Evolutionary conservation across 2,888 invertebrate species (phyloP), one percentile per base, ranked within the genome.

Genomic region (Teleiodes luculella): DNA sequence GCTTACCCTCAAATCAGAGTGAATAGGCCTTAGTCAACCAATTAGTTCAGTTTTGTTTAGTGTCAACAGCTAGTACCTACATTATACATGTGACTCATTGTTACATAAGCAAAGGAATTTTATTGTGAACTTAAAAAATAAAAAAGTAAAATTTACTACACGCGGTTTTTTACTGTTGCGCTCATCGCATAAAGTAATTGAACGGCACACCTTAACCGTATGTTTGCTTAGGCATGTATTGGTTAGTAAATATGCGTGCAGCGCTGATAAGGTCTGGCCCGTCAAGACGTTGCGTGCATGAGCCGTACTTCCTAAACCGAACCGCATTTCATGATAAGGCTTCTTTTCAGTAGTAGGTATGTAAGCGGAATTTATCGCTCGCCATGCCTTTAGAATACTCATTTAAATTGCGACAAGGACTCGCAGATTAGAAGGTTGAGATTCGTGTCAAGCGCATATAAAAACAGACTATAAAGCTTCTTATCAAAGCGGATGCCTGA

Each of bases 361-460:
- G 20, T 36, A 53, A 39, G 49, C 51, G 46, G 49, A 47, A 24
- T 46, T 57, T 62, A 60, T 58, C 54, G 54, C 36, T 59, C 54
- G 55, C 57, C 58, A 59, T 62, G 59, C 60, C 61, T 61, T 64
- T 63, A 60, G 67, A 71, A 71, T 41, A 41, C 39, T 11, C 69
- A 66, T 73, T 68, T 78, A 70, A 76, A 76, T 61, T 60, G 57
- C 69, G 70, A 63, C 63, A 67, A 78, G 78, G 78, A 51, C 20
- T 39, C 31, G 36, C 24, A 51, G 51, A 49, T 49, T 28, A 49
- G 50, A 78, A 72, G 70, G 66, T 66, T 61, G 62, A 64, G 71
- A 75, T 80, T 80, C 83, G 80, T 86, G 86, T 76, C 83, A 78
- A 76, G 74, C 67, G 61, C 74, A 79, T 84, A 86, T 85, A 85